These are phyloP conservation scores for Neotoxoptera formosana DNA, from an alignment of 1,140 invertebrate species.

Conservation along the genomic window DNA sequence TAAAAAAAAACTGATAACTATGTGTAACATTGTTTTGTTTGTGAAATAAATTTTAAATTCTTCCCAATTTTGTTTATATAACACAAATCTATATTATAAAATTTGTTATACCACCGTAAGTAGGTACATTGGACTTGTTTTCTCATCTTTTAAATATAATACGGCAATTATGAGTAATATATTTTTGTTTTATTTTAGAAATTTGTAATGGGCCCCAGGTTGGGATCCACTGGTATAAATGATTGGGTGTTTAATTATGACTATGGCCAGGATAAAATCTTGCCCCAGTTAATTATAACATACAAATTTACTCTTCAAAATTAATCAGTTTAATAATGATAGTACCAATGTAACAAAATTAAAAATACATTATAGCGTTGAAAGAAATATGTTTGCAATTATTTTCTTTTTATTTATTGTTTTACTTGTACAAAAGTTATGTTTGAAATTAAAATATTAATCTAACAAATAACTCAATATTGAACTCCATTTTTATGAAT, in stretches of 20 bases:
- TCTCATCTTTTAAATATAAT: no score
- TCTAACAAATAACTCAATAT: not conserved
- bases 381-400: slow-evolving; percentile 16
- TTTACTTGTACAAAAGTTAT: not conserved
- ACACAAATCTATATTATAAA: no score
- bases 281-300: not conserved
- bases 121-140: no score
- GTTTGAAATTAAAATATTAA: not conserved
- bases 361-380: not conserved
- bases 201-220: no score
- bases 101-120: no score
- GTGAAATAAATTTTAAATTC: no score
- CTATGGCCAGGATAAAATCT: not conserved
- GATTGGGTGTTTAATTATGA: not conserved
- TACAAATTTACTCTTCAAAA: not conserved
- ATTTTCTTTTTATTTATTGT: not conserved
- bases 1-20: no score
- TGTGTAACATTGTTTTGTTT: no score
- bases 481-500: no score
- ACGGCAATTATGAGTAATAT: no score
- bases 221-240: not conserved
- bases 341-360: not conserved
- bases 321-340: not conserved
- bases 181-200: no score
- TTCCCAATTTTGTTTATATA: no score